Base-by-base conservation (phyloP, 2,888 invertebrate genomes). In the Pyrrhosoma nymphula region DNA sequence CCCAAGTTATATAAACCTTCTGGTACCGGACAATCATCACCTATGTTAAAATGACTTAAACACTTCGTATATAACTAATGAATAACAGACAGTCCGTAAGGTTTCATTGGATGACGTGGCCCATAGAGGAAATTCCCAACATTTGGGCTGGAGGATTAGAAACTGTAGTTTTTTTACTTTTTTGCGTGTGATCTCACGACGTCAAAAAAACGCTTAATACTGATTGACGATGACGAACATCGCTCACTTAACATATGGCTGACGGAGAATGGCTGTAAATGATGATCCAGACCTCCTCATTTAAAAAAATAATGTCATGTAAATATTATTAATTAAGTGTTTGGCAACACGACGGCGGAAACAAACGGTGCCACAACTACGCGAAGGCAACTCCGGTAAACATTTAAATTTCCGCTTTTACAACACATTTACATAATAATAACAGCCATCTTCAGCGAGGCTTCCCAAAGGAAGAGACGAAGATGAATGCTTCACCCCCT, bases 91-190 rank as follows among this genome's bases (percentile, higher is more conserved):
- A 99, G 97, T 95, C 99, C 97, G 96, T 99, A 99, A 0, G 99
- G 99, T 97, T 99, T 99, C 99, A 99, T 99, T 0, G 99, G 99
- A 97, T 99, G 99, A 0, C 99, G 99, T 0, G 99, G 99, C 0
- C 99, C 99, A 97, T 99, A 99, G 97, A 99, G 99, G 97, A 99
- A 99, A 97, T 99, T 99, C 4, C 99, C 99, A 56, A 99, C 99
- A 96, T 99, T 99, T 3, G 99, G 98, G 97, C 99, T 99, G 97
- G 99, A 99, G 97, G 99, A 99, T 97, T 99, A 99, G 99, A 98
- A 4, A 99, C 99, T 96, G 98, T 98, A n/a, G 96, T 98, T 98
- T 95, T 97, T 97, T 1, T 96, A 96, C 96, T 96, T 96, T 56
- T 35, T 95, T 82, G 39, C 47, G 88, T 56, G 23, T 30, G 56